Evolutionary conservation across 64 coral and sea anemone genomes (phyloP).

Genomic region (Porites lutea): DNA sequence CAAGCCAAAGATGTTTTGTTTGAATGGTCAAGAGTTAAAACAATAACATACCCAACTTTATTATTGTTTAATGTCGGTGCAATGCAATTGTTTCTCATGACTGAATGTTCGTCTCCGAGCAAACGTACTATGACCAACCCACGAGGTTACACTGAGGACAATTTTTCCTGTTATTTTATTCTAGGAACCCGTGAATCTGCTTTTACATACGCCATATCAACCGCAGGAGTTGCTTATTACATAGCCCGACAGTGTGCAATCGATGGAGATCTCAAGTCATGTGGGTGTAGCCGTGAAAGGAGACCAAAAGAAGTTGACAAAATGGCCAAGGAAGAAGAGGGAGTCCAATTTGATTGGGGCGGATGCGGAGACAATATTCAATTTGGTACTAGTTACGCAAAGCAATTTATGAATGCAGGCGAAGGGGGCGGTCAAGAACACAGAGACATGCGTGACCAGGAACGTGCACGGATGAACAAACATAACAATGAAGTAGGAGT

Average conservation of each 20-base stretch:
- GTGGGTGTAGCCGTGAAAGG: constrained; percentile 47
- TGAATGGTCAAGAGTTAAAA: no score
- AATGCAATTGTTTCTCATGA: no score
- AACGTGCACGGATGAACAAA: constrained; percentile 65
- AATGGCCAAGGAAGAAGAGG: no score
- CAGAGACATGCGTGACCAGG: neutral
- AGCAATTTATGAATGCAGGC: constrained; percentile 61
- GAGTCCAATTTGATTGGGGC: constrained; percentile 45
- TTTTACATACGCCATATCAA: constrained; percentile 79
- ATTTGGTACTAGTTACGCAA: constrained; percentile 13
- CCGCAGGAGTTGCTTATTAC: constrained; percentile 76
- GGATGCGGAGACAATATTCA: constrained; percentile 75
- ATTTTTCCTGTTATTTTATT: neutral
- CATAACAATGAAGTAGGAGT: constrained; percentile 89
- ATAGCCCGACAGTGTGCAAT: constrained; percentile 69
- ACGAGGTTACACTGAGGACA: no score
- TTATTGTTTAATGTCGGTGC: no score
- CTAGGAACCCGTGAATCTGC: constrained; percentile 72
- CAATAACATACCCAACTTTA: no score
- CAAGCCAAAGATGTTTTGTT: no score
- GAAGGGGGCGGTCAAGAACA: neutral
- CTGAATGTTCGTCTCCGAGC: no score
- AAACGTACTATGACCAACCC: no score
- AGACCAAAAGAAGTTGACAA: constrained; percentile 13
- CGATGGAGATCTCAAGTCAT: constrained; percentile 77